These are phyloP conservation scores for Pseudomyrmex dendroicus DNA, from an alignment of 1,140 invertebrate species.

Conservation along the genomic window DNA sequence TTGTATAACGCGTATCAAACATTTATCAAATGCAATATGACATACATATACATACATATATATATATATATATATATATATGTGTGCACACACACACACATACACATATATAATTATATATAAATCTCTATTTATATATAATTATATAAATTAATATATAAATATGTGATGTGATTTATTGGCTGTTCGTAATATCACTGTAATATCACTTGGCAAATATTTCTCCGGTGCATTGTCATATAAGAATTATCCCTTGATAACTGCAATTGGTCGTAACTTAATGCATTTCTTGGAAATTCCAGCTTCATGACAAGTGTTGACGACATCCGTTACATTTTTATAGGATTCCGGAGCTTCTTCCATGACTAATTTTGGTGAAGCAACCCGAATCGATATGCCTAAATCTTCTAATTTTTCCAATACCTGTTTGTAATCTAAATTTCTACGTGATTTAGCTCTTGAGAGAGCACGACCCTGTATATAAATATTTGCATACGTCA, in stretches of 20 bases:
- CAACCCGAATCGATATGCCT: conserved; percentile 99
- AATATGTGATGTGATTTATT: too few relatives aligned
- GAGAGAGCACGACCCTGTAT: conserved; percentile 97
- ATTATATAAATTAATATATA: too few relatives aligned
- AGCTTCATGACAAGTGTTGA: conserved; percentile 98
- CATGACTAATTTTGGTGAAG: conserved; percentile 99
- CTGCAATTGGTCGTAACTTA: conserved; percentile 98
- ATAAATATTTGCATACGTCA: conserved; percentile 47
- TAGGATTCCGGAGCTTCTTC: conserved; percentile 99
- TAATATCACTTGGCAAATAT: too few relatives aligned
- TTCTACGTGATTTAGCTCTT: conserved; percentile 97
- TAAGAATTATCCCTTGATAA: conserved; percentile 96
- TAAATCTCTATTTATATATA: too few relatives aligned
- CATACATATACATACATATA: too few relatives aligned
- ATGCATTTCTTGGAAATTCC: conserved; percentile 99
- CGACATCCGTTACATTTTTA: conserved; percentile 99
- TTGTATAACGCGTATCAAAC: too few relatives aligned
- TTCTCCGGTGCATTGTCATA: too few relatives aligned
- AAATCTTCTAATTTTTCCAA: conserved; percentile 93
- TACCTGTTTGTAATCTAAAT: conserved; percentile 97
- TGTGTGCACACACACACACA: too few relatives aligned
- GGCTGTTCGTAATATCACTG: too few relatives aligned
- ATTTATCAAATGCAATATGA: too few relatives aligned
- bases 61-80: too few relatives aligned
- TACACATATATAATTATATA: too few relatives aligned